A percentile compares a stretch with the other conserved stretches of the same genome.
phyloP scores from a whole-genome alignment of 2,113 vertebrate genomes.

The Mesitornis unicolor region DNA sequence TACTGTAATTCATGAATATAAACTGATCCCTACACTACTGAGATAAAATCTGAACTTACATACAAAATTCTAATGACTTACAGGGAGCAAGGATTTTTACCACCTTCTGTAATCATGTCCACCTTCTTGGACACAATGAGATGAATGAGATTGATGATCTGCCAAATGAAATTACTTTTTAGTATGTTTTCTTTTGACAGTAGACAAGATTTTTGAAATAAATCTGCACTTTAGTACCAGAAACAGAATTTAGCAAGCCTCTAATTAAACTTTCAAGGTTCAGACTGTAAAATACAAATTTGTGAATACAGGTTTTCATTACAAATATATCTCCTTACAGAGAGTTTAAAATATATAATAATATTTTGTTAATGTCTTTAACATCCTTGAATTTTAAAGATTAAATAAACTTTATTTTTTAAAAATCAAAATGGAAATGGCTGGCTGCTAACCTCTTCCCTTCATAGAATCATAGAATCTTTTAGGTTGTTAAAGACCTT shows the following conservation, averaged over 20 bases:
- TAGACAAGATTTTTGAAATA: not conserved
- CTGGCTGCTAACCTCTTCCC: not conserved
- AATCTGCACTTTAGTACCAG: not conserved
- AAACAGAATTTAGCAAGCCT: not conserved
- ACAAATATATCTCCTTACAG: not conserved
- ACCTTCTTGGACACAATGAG: not conserved
- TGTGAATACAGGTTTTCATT: not conserved
- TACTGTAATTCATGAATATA: not conserved
- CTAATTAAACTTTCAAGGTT: not conserved
- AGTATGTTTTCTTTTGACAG: not conserved
- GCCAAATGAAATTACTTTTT: not conserved
- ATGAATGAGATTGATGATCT: not conserved
- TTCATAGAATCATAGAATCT: not conserved
- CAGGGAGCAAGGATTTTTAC: not conserved
- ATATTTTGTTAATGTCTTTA: not conserved
- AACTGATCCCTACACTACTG: not conserved
- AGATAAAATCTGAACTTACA: not conserved
- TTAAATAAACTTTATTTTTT: not conserved
- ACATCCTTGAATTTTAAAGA: not conserved
- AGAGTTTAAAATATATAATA: not conserved
- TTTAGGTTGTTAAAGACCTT: no score
- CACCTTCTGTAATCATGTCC: not conserved
- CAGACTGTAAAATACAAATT: not conserved
- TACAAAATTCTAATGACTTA: not conserved
- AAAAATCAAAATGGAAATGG: not conserved